These are phyloP conservation scores for Hydrolagus colliei DNA, from an alignment of 2,797 vertebrate species.

Conservation along the genomic window DNA sequence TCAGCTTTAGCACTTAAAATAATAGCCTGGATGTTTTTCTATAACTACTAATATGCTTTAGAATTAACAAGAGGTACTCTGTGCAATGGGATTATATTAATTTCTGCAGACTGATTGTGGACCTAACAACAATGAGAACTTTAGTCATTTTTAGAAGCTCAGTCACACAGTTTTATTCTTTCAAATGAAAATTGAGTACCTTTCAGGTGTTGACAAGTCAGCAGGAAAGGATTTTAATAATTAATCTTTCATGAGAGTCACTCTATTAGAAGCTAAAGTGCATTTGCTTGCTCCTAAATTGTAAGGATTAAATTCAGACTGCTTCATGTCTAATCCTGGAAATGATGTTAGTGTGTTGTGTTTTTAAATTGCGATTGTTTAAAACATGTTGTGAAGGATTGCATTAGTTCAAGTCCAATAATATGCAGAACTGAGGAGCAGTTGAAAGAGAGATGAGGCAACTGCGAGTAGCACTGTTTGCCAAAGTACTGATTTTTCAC, in stretches of 20 bases:
- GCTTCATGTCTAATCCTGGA: neutral
- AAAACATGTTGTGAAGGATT: neutral
- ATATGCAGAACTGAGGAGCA: neutral
- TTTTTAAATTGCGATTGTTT: neutral
- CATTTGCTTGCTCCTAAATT: neutral
- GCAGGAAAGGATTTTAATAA: slow-evolving; percentile 35
- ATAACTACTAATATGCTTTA: slow-evolving; percentile 43
- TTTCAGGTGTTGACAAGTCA: slow-evolving; percentile 32
- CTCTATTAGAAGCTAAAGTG: slow-evolving; percentile 34
- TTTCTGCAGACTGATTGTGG: slow-evolving; percentile 50
- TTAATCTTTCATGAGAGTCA: slow-evolving; percentile 36
- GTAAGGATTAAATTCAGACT: neutral
- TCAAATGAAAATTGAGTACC: slow-evolving; percentile 38
- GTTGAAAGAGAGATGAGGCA: neutral
- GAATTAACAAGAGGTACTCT: slow-evolving; percentile 37
- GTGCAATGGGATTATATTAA: slow-evolving; percentile 51
- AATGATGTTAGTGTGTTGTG: neutral
- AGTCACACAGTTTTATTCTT: slow-evolving; percentile 41
- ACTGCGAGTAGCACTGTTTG: neutral
- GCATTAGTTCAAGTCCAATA: neutral
- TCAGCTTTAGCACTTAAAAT: neutral
- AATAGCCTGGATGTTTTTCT: neutral
- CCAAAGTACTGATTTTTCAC: slow-evolving; percentile 2
- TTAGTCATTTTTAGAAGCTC: slow-evolving; percentile 45
- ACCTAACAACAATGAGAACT: slow-evolving; percentile 53